Evolutionary conservation across 1,140 invertebrate species (phyloP), one percentile per base, ranked within the genome.

Genomic region (Arctopsyche grandis): DNA sequence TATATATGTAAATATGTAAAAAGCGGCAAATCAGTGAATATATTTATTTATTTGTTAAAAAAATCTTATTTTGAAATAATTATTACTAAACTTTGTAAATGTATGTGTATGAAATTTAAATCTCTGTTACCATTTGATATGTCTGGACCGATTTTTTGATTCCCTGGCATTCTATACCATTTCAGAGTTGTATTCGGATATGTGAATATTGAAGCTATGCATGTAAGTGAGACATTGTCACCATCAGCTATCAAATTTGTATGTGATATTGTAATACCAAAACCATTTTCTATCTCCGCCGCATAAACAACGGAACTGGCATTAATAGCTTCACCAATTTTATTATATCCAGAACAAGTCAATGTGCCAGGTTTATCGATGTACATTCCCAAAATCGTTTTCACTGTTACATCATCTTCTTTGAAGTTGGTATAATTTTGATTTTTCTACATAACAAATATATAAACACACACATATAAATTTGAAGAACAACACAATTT

Each of bases 141-240:
- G 60, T 84, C 75, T 14, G 52, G 80, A 29, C 5, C 14, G 58
- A 75, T 70, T 9, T n/a, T 10, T 5, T 19, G 21, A 12, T 66
- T 66, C 9, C 26, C 63, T 12, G 63, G 63, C 0, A 66, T 0
- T 66, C 26, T 66, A 26, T 66, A 22, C 84, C 79, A 5, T 87
- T 85, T 46, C 87, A 63, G 9, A n/a, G 9, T 21, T 60, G 21
- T 46, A 46, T 46, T 46, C n/a, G 9, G 91, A 81, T 90, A 89
- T 52, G 9, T 63, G 73, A 91, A 90, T 24, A 88, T 84, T 0
- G 90, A 87, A 1, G 89, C 91, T 4, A 86, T 88, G 83, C 91
- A 93, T 7, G 84, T 87, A 0, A 92, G 70, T 24, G 82, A 84
- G 3, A 91, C 60, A 60, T 89, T 81, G 78, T 92, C 91, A 0